These are phyloP conservation scores for Antidorcas marsupialis DNA, from an alignment of 2,113 vertebrate genomes.

Conservation along the genomic window DNA sequence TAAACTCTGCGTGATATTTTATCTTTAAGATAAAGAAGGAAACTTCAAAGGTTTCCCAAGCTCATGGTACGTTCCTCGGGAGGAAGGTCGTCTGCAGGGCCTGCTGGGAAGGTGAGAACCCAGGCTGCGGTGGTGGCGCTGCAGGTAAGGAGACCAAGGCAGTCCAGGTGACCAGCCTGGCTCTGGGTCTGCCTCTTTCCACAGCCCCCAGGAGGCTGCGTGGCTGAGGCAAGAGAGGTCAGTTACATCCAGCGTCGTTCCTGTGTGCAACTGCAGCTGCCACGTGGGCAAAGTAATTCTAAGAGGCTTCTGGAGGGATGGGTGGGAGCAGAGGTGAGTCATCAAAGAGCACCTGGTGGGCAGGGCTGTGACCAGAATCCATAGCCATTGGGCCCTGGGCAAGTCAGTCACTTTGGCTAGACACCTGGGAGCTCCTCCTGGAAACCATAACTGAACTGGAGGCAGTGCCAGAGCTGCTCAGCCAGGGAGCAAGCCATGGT, in stretches of 20 bases:
- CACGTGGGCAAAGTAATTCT: not conserved
- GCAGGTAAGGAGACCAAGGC: not conserved
- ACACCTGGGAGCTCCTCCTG: not conserved
- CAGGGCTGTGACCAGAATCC: not conserved
- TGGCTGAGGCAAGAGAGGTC: not conserved
- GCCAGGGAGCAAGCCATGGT: not conserved
- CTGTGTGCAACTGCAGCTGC: not conserved
- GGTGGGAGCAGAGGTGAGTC: not conserved
- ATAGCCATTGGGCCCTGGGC: not conserved
- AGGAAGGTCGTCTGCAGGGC: not conserved
- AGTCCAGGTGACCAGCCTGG: not conserved
- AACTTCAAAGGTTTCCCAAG: not conserved
- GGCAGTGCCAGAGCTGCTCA: not conserved
- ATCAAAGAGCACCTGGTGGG: not conserved
- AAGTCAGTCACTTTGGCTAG: not conserved
- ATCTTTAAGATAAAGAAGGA: not conserved
- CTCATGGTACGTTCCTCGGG: not conserved
- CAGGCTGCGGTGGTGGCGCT: not conserved
- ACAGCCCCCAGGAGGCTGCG: not conserved
- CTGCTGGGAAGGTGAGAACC: not conserved
- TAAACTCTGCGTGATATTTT: not conserved
- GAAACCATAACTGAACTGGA: not conserved
- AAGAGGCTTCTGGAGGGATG: not conserved
- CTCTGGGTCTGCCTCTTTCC: not conserved
- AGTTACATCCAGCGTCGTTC: conserved; percentile 26